Conservation (phyloP, 2,797 vertebrate genomes). For the Monodelphis domestica region DNA sequence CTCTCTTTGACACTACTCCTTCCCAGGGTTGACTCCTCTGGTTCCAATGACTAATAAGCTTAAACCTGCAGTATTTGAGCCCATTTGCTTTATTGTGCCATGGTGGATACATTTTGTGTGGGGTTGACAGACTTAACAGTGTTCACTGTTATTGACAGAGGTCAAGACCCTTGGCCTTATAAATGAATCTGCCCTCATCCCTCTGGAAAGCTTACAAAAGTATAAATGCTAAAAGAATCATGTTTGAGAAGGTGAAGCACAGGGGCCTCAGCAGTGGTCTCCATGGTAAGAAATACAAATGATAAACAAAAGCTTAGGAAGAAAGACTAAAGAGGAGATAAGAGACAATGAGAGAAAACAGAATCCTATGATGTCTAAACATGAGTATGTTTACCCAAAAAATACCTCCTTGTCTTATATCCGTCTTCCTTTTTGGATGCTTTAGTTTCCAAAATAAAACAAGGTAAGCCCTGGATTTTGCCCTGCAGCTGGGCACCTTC, state of each 20-base stretch:
- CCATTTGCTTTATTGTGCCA: neutral
- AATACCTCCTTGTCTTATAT: neutral
- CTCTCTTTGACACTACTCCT: no score
- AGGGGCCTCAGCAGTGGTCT: neutral
- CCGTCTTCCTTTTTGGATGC: neutral
- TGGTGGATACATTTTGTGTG: neutral
- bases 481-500: neutral
- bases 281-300: neutral
- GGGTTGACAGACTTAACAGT: neutral
- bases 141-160: neutral
- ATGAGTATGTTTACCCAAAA: neutral
- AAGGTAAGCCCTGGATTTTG: neutral
- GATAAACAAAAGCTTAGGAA: neutral
- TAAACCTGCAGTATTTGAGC: neutral
- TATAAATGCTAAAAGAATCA: neutral
- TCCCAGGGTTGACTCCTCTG: neutral
- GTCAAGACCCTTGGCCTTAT: neutral
- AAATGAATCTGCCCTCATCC: neutral
- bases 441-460: conserved; percentile 1
- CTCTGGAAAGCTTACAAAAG: neutral
- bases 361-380: conserved; percentile 6
- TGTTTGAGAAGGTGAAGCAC: neutral
- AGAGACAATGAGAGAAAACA: neutral
- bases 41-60: neutral
- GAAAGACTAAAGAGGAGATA: neutral